A percentile compares a stretch with the other conserved stretches of the same genome.
These are phyloP conservation scores for Sarcophaga peregrina DNA, from an alignment of 1,140 invertebrate genomes.

Conservation along the genomic window DNA sequence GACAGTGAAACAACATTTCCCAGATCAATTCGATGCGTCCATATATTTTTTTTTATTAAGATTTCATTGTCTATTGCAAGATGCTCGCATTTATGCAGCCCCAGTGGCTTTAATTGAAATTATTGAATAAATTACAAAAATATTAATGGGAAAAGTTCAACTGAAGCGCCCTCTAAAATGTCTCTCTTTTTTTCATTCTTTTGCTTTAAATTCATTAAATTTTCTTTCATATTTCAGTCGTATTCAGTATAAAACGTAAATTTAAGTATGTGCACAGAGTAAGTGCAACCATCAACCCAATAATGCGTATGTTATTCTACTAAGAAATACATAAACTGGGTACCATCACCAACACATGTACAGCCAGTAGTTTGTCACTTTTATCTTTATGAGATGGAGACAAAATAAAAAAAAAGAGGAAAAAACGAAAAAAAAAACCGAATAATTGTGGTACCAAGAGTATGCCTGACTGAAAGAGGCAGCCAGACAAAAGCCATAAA, in stretches of 20 bases:
- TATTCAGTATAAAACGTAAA: neutral
- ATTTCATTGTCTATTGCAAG: neutral
- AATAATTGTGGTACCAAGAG: neutral
- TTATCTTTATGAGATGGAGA: neutral
- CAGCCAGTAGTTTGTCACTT: neutral
- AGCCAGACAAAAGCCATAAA: neutral
- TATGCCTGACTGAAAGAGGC: neutral
- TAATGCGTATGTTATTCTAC: no score
- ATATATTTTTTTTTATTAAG: conserved; percentile 14
- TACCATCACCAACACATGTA: neutral
- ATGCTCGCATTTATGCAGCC: neutral
- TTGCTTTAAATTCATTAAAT: conserved; percentile 11
- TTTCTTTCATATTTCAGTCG: neutral
- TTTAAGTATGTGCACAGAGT: no score
- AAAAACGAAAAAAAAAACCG: no score
- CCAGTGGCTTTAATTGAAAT: neutral
- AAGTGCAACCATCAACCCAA: no score
- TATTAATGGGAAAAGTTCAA: conserved; percentile 11
- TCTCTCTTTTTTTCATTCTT: neutral
- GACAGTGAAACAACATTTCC: no score
- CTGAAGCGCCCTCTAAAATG: neutral
- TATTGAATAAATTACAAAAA: conserved; percentile 11
- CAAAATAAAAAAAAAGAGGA: no score
- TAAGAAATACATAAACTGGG: no score
- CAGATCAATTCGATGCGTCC: no score